Evolutionary conservation across 1,140 invertebrate species (phyloP).

Genomic region (Pectinophora gossypiella): DNA sequence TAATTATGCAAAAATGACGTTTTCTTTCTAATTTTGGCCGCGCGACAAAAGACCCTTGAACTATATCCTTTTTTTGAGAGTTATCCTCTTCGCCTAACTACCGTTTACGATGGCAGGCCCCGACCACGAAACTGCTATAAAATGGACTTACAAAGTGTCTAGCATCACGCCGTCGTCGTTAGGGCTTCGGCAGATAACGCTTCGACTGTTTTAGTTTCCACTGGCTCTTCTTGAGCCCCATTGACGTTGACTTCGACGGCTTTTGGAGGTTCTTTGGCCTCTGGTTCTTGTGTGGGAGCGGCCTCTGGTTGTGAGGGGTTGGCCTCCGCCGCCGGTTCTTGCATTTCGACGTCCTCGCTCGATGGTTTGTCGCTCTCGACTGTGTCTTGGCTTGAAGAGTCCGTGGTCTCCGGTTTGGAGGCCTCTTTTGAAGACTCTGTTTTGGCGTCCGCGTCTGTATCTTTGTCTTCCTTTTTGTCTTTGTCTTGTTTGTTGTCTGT

Average conservation of each 20-base stretch:
- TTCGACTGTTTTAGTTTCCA: conserved; percentile 26
- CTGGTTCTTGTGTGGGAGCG: not conserved
- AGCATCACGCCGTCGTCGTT: conserved; percentile 47
- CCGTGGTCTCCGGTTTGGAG: conserved; percentile 37
- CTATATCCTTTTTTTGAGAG: no score
- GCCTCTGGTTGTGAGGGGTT: conserved; percentile 23
- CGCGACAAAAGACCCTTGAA: no score
- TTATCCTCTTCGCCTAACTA: no score
- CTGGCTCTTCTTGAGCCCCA: not conserved
- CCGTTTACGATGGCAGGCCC: no score
- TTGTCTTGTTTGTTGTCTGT: conserved; percentile 44
- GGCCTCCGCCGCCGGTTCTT: conserved; percentile 14
- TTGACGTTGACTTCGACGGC: no score
- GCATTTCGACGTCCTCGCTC: not conserved
- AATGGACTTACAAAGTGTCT: no score
- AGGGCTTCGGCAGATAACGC: conserved; percentile 16
- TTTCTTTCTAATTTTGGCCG: no score
- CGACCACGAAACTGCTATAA: no score
- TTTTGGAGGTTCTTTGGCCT: conserved; percentile 20
- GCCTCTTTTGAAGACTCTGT: conserved; percentile 20
- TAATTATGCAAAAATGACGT: no score
- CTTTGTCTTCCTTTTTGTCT: conserved; percentile 25
- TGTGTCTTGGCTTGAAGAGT: conserved; percentile 46
- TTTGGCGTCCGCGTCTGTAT: conserved; percentile 17
- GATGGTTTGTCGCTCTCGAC: not conserved